Conservation (phyloP, 2,113 vertebrate genomes). For the Turdus rufiventris region DNA sequence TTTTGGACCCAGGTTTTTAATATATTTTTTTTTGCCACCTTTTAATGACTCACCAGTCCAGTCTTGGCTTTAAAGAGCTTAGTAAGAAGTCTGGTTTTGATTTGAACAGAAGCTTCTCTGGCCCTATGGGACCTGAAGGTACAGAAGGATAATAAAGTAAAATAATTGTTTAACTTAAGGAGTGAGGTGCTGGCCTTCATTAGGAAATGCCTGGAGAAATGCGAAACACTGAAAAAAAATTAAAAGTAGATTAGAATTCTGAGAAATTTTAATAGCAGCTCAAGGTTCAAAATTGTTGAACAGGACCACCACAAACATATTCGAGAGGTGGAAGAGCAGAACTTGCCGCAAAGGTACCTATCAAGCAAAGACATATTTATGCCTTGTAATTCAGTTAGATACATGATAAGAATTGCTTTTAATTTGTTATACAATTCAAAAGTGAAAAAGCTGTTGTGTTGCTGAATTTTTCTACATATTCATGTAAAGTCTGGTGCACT, state of each 20-base stretch:
- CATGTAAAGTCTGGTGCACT: neutral
- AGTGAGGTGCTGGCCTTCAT: neutral
- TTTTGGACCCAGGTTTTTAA: neutral
- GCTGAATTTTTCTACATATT: neutral
- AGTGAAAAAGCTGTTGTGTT: neutral
- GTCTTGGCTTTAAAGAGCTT: neutral
- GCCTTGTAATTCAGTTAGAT: neutral
- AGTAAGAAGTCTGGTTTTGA: neutral
- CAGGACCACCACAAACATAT: neutral
- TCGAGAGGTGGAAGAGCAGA: neutral
- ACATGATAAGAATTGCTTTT: neutral
- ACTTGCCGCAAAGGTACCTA: neutral
- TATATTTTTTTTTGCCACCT: neutral
- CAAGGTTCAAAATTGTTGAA: neutral
- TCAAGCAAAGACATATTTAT: neutral
- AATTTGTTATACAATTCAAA: neutral
- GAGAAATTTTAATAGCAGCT: neutral
- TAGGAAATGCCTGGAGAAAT: neutral
- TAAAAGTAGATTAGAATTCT: neutral
- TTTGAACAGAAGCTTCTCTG: neutral
- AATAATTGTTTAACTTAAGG: neutral
- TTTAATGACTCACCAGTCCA: neutral
- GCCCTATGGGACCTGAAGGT: neutral
- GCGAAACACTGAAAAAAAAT: neutral
- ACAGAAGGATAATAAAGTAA: neutral